phyloP scores from a whole-genome alignment of 2,797 vertebrate genomes.

The Dicrostonyx torquatus region DNA sequence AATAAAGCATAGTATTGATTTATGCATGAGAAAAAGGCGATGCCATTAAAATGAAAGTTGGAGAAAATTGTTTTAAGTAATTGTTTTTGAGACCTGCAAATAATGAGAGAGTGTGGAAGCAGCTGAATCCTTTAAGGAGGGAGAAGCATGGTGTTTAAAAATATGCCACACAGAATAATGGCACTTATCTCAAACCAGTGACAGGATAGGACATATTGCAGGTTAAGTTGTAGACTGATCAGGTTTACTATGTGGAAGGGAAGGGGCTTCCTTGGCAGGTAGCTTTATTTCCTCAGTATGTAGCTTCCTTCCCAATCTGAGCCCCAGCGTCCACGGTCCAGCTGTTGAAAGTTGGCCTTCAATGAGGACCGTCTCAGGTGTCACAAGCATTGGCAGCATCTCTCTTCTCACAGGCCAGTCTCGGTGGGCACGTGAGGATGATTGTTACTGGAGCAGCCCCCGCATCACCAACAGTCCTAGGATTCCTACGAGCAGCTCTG shows the following conservation, averaged over 20 bases:
- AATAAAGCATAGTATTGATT: slow-evolving; percentile 78
- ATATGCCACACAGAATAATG: background rate
- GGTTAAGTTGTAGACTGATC: background rate
- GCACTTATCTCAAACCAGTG: background rate
- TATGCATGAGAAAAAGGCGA: slow-evolving; percentile 35
- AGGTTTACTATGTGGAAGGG: background rate
- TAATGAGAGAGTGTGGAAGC: slow-evolving; percentile 26
- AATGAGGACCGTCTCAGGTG: background rate
- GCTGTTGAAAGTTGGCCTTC: background rate
- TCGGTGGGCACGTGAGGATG: slow-evolving; percentile 95
- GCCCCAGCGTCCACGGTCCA: background rate
- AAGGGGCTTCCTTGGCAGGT: background rate
- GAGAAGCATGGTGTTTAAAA: background rate
- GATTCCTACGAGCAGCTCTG: slow-evolving; percentile 95
- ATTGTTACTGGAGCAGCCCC: slow-evolving; percentile 98
- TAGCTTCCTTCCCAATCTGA: background rate
- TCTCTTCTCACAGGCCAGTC: slow-evolving; percentile 89
- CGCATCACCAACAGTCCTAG: slow-evolving; percentile 93
- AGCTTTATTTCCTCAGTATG: background rate
- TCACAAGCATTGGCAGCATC: background rate
- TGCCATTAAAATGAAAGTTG: slow-evolving; percentile 54
- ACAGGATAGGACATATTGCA: background rate
- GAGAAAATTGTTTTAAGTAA: slow-evolving; percentile 73
- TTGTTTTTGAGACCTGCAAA: slow-evolving; percentile 44
- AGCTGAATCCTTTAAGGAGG: slow-evolving; percentile 64